Conservation (phyloP, 2,888 invertebrate species). For the Micropterix aruncella region DNA sequence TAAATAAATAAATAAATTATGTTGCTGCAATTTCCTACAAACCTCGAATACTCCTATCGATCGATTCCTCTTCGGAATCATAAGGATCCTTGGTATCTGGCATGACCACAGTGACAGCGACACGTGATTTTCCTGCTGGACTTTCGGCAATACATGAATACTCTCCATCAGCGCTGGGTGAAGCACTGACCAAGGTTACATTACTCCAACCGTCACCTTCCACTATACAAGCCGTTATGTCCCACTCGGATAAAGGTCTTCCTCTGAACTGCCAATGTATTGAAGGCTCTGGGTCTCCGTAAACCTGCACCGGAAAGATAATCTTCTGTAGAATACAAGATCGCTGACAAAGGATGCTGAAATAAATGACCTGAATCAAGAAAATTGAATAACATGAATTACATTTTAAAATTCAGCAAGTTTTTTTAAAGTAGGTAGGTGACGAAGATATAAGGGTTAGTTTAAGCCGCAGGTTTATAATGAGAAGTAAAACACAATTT, state of each 20-base stretch:
- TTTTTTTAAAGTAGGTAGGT: too few relatives aligned
- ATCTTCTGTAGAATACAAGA: too few relatives aligned
- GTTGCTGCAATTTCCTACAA: slow-evolving; percentile 2
- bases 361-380: too few relatives aligned
- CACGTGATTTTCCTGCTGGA: slow-evolving; percentile 41
- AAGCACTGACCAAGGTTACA: slow-evolving; percentile 69
- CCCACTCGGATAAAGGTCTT: neutral
- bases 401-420: too few relatives aligned
- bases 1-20: slow-evolving; percentile 16
- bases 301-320: too few relatives aligned
- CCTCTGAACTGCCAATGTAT: slow-evolving; percentile 71
- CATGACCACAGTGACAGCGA: slow-evolving; percentile 41
- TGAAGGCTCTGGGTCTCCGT: slow-evolving; percentile 69
- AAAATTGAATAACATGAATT: too few relatives aligned
- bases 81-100: slow-evolving; percentile 16
- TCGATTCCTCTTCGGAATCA: neutral
- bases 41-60: slow-evolving; percentile 4
- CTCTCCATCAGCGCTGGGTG: slow-evolving; percentile 68
- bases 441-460: too few relatives aligned
- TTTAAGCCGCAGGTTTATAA: too few relatives aligned
- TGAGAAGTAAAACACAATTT: too few relatives aligned
- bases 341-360: too few relatives aligned
- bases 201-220: slow-evolving; percentile 56
- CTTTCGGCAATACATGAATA: slow-evolving; percentile 73
- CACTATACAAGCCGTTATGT: slow-evolving; percentile 26